Base-by-base conservation (phyloP, 2,797 vertebrate genomes). In the Propithecus perrieri region DNA sequence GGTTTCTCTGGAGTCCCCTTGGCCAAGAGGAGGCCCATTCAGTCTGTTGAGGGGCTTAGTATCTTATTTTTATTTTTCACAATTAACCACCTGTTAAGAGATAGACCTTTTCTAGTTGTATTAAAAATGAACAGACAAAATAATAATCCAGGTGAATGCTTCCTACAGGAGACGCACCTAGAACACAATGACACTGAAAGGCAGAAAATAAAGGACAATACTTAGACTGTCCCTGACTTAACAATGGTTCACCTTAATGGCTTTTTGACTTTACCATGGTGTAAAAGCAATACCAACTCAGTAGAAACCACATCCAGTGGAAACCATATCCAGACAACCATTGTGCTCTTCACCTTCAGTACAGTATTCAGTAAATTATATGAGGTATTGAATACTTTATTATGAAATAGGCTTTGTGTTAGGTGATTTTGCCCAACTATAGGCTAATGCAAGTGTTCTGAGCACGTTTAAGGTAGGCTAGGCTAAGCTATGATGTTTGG, bases 121-220 rank as follows among this genome's bases (percentile, higher is more conserved):
- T 91, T 90, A 81, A 93, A 85, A 89, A 71, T 41, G 80, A 69
- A 67, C 7, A 85, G 18, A 38, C 20, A 78, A 83, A 93, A 78
- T 74, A 80, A 33, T 55, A 90, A 95, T 75, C 57, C 53, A 75
- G 22, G 7, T 57, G 13, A 80, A 38, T 85, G 12, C 5, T 88
- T 85, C 43, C 85, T 85, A 35, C 41, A 93, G n/a, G 26, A 80
- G n/a, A 85, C 41, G 28, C 1, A 69, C 7, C 30, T 81, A 30
- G 41, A 80, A 71, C 22, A 43, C 57, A 95, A 57, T 53, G 9
- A 74, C 14, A 65, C 10, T 43, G 50, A 87, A 78, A 79, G 78
- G 5, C 38, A 93, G 41, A 85, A 94, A 92, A 65, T 30, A 84
- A 74, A 72, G 11, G 83, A 67, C 5, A 85, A 80, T 24, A 46